Conservation (phyloP, 2,888 invertebrate species). For the Ormyrus nitidulus region DNA sequence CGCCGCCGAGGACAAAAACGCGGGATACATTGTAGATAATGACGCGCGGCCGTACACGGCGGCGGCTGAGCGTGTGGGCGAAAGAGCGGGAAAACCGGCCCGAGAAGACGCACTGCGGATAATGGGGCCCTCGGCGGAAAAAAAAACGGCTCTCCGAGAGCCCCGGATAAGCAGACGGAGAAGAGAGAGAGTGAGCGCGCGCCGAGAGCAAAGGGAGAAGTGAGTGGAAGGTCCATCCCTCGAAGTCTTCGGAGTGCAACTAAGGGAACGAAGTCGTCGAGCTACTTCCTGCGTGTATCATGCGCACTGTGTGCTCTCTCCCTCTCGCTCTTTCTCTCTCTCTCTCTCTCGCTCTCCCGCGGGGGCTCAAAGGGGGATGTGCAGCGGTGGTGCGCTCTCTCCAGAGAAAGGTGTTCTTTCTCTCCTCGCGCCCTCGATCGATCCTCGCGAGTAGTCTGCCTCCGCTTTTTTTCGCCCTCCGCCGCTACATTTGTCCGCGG, state of each 20-base stretch:
- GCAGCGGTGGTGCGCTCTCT: constrained; percentile 39
- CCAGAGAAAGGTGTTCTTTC: background rate
- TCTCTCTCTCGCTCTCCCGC: constrained; percentile 38
- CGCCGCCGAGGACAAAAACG: constrained; percentile 6
- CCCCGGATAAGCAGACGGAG: too few relatives aligned
- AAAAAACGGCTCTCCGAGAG: too few relatives aligned
- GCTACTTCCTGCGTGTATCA: constrained; percentile 53
- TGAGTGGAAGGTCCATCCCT: constrained; percentile 54
- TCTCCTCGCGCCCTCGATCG: constrained; percentile 4
- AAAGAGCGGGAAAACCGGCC: constrained; percentile 15
- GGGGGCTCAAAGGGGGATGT: constrained; percentile 52
- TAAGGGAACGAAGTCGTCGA: constrained; percentile 47
- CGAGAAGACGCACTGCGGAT: constrained; percentile 18
- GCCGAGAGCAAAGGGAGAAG: constrained; percentile 10
- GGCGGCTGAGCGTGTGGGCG: constrained; percentile 6
- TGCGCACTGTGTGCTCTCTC: constrained; percentile 51
- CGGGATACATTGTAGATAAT: constrained; percentile 44
- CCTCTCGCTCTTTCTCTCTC: constrained; percentile 31
- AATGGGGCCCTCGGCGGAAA: background rate
- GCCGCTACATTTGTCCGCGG: background rate
- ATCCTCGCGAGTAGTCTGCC: background rate
- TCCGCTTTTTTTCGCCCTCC: constrained; percentile 35
- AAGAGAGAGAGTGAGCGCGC: constrained; percentile 14
- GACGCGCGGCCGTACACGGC: background rate
- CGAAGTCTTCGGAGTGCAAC: constrained; percentile 55